Evolutionary conservation across 2,113 vertebrate species (phyloP), one percentile per base, ranked within the genome.

Genomic region (Cebus imitator): DNA sequence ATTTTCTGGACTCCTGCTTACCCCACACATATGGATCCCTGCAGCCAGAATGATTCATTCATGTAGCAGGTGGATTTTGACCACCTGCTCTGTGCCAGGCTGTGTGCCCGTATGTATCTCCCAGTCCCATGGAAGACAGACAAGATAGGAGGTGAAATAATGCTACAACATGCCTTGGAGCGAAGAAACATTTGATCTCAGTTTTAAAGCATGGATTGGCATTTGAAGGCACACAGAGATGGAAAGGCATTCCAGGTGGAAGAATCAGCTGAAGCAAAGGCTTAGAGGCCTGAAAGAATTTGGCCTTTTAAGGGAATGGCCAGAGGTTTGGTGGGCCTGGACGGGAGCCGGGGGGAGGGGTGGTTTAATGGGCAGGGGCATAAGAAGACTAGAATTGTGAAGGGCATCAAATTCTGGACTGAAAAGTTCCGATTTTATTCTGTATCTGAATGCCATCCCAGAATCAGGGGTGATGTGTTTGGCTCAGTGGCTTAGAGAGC

Each of bases 401-500:
- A 89, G 55, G 68, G 76, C 57, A 92, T 57, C 11, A 61, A 27
- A 37, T 37, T 37, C 37, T 37, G 37, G 37, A 37, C 37, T 37
- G 50, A 80, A 61, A 13, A 32, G 45, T 83, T 96, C 52, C 32
- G 64, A 81, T 87, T 97, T 94, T 87, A 94, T 94, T 94, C 57
- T 81, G 48, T 92, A 94, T 94, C 70, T 92, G 92, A 95, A 85
- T 92, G 93, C 81, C 61, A 87, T 96, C 90, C 84, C 72, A 95
- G 96, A 97, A 95, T 68, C 82, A 90, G 57, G 79, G 78, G 43
- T 88, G 87, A 96, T 92, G 90, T 45, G 94, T 95, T 96, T 85
- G 94, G 81, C 95, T 93, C 18, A 4, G 88, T 90, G 93, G 91
- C 93, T 96, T 81, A 72, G 72, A 93, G 94, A 94, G 80, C 96